Percentiles rank a stretch among this genome's conserved stretches.
phyloP scores from a whole-genome alignment of 2,797 vertebrate species.

The Peromyscus eremicus region DNA sequence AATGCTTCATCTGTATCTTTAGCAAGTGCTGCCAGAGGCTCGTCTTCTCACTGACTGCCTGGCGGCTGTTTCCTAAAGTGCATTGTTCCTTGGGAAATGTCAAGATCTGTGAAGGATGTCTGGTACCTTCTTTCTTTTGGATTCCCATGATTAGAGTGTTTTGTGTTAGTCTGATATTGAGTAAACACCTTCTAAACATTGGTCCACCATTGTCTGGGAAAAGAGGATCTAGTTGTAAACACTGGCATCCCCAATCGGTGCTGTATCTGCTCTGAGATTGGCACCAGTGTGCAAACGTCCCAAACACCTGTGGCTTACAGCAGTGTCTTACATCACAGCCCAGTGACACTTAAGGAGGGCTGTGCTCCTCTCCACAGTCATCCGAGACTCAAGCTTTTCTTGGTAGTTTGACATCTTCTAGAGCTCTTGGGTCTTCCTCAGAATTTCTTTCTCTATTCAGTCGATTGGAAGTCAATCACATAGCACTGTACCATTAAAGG shows the following conservation, averaged over 20 bases:
- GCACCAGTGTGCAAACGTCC: neutral
- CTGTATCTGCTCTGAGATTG: neutral
- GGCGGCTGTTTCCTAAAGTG: neutral
- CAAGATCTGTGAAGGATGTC: neutral
- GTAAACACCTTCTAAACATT: neutral
- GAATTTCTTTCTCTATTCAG: neutral
- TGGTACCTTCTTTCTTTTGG: neutral
- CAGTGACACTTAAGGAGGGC: neutral
- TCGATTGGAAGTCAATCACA: neutral
- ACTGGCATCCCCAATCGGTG: neutral
- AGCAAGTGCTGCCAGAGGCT: neutral
- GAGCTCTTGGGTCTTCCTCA: rapidly evolving
- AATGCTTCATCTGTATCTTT: neutral
- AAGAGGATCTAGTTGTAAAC: neutral
- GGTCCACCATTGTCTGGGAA: neutral
- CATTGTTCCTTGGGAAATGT: neutral
- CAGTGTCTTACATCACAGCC: neutral
- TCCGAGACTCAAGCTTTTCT: neutral
- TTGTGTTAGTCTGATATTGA: neutral
- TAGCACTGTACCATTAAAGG: neutral
- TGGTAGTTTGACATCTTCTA: neutral
- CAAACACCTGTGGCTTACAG: neutral
- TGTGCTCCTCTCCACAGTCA: neutral
- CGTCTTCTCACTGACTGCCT: neutral
- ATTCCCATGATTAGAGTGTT: neutral